Evolutionary conservation across 2,797 vertebrate species (phyloP).

Genomic region (Peromyscus melanophrys): DNA sequence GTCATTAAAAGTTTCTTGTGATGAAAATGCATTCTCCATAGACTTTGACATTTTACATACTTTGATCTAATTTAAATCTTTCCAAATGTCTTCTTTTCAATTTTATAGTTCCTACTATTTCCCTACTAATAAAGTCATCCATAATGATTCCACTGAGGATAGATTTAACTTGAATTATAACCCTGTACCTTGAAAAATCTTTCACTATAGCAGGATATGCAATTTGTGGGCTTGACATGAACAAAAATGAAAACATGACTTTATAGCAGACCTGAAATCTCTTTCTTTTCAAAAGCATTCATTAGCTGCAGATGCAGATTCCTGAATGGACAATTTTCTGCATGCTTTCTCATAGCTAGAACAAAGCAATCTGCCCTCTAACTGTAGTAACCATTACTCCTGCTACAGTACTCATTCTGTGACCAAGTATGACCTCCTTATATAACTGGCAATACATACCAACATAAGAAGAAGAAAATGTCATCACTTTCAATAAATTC

Average conservation of each 20-base stretch:
- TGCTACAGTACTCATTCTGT: background rate
- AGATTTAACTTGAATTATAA: background rate
- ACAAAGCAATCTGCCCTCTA: background rate
- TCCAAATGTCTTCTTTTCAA: background rate
- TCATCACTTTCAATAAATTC: background rate
- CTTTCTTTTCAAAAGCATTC: background rate
- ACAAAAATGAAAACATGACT: background rate
- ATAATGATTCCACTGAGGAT: no score
- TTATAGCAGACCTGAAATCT: background rate
- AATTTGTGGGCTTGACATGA: background rate
- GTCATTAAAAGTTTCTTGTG: background rate
- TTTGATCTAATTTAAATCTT: background rate
- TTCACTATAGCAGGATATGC: background rate
- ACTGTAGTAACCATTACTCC: background rate
- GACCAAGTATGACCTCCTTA: background rate
- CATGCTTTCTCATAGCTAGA: background rate
- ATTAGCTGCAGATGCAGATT: background rate
- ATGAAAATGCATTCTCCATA: background rate
- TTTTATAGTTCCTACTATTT: background rate
- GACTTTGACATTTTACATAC: background rate
- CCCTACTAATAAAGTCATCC: background rate
- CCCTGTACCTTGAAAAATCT: background rate
- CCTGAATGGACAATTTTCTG: background rate
- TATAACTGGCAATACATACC: background rate
- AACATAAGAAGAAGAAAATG: background rate